Percentiles rank a stretch among this genome's conserved stretches.
Conservation (phyloP, 2,113 vertebrate genomes). For the crab-eating macaque (Macaca fascicularis) region T2T-MFA8v1.1 NC_088376.1:200278501-200279000, state of each 20-base stretch:
- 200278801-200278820: neutral
- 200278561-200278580: neutral
- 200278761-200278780: neutral
- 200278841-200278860: neutral
- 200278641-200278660: neutral
- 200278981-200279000: neutral
- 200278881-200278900: neutral
- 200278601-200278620: neutral
- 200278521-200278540: neutral
- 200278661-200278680: neutral
- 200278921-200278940: neutral
- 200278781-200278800: neutral
- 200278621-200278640: neutral
- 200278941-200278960: neutral
- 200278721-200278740: neutral
- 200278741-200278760: neutral
- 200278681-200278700: neutral
- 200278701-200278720: neutral
- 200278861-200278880: neutral
- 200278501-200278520: neutral
- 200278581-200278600: neutral
- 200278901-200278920: neutral
- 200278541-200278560: neutral
- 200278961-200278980: neutral
- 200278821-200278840: neutral